Evolutionary conservation across 2,113 vertebrate genomes (phyloP), one percentile per base, ranked within the genome.

Genomic region (Triplophysa siluroides): DNA sequence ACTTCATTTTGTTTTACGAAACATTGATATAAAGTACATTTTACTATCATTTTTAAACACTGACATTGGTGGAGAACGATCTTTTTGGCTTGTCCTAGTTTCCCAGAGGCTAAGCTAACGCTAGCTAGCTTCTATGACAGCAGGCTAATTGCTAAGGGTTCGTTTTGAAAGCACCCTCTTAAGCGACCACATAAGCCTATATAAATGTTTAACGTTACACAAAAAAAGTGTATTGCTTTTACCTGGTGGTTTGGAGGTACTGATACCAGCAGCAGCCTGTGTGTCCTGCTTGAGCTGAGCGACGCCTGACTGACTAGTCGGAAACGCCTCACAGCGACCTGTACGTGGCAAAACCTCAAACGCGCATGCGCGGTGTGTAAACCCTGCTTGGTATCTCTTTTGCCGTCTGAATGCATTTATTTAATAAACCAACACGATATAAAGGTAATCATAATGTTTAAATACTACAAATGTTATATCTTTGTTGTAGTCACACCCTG

Each of bases 301-400:
- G 78, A 81, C 54, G 84, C 50, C 86, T 64, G 81, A 84, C 43
- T 60, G 63, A 45, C 9, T 76, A 79, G 85, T 90, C 89, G 92
- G 91, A 92, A 93, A 88, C 87, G 81, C 77, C 80, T 78, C 33
- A 77, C 81, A 82, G 68, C 90, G 89, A 78, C 64, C 88, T 83
- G 87, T 87, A 93, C 92, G 92, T 93, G 92, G 91, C 92, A 92
- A 33, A 89, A 85, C 33, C 56, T 14, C 1, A 52, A 19, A 0
- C 7, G 86, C 91, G 91, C 92, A 92, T 29, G 14, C 91, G 90
- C 87, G 87, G 9, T 79, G 23, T 0, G 1, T 19, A 38, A 3
- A 75, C 60, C 38, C 19, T 16, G 24, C 33, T 54, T 43, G 4
- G 6, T 1, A 4, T 65, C 18, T 60, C 7, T 21, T 13, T 2